Conservation (phyloP, 2,888 invertebrate genomes). For the Listrodromus nycthemerus region DNA sequence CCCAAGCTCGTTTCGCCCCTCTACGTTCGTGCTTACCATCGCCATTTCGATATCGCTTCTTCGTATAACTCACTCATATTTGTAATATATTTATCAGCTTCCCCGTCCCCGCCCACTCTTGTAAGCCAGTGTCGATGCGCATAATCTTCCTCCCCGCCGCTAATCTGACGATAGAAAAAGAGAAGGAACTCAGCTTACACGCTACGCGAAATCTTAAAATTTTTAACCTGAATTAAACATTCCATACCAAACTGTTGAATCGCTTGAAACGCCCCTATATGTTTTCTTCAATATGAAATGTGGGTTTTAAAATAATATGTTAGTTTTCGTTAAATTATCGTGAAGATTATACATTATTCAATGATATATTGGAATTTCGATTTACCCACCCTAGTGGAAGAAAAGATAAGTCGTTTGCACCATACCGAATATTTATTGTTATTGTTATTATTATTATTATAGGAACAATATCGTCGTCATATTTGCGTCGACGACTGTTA, state of each 20-base stretch:
- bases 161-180: conserved; percentile 51
- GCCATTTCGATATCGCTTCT: conserved; percentile 31
- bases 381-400: no score
- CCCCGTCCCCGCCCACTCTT: conserved; percentile 13
- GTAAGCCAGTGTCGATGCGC: not conserved
- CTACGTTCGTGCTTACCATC: conserved; percentile 17
- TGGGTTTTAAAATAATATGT: no score
- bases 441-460: not conserved
- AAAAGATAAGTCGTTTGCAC: no score
- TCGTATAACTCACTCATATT: conserved; percentile 27
- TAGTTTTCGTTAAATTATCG: no score
- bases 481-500: conserved; percentile 18
- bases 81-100: conserved; percentile 22
- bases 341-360: no score
- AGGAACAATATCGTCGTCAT: not conserved
- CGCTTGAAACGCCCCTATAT: not conserved
- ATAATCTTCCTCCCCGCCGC: conserved; percentile 11
- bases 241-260: not conserved
- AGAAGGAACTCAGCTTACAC: conserved; percentile 13
- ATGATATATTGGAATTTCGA: no score
- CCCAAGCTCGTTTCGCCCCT: conserved; percentile 46
- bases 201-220: not conserved
- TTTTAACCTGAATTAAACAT: not conserved
- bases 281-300: no score
- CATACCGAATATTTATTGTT: no score